phyloP scores from a whole-genome alignment of 1,140 invertebrate genomes.

The Leptonema lineaticorne region DNA sequence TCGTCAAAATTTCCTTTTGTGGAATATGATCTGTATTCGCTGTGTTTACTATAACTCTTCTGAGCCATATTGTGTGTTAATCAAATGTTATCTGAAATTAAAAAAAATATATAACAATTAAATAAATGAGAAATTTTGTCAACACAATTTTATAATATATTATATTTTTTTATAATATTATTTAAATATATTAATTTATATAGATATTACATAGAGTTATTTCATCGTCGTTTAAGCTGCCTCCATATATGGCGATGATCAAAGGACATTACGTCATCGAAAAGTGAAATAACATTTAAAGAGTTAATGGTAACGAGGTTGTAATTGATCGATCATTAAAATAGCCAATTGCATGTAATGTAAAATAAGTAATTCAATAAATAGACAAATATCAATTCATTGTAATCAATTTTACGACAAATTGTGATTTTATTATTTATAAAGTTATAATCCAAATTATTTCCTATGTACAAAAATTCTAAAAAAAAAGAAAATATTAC shows the following conservation, averaged over 20 bases:
- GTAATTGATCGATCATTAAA: background rate
- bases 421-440: too few relatives aligned
- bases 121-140: background rate
- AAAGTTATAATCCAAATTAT: too few relatives aligned
- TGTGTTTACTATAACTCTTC: slow-evolving; percentile 54
- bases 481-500: too few relatives aligned
- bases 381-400: too few relatives aligned
- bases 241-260: too few relatives aligned
- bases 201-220: background rate
- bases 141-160: too few relatives aligned
- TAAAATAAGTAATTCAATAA: too few relatives aligned
- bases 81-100: slow-evolving; percentile 3
- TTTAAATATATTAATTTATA: background rate
- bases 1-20: slow-evolving; percentile 50
- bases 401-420: too few relatives aligned
- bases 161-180: background rate
- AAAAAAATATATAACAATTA: background rate
- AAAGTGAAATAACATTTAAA: too few relatives aligned
- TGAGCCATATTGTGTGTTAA: slow-evolving; percentile 47
- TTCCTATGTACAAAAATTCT: too few relatives aligned
- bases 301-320: too few relatives aligned
- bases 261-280: too few relatives aligned
- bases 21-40: slow-evolving; percentile 54
- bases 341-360: background rate
- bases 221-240: background rate